Conservation (phyloP, 1,140 invertebrate species). For the Drosophila funebris region DNA sequence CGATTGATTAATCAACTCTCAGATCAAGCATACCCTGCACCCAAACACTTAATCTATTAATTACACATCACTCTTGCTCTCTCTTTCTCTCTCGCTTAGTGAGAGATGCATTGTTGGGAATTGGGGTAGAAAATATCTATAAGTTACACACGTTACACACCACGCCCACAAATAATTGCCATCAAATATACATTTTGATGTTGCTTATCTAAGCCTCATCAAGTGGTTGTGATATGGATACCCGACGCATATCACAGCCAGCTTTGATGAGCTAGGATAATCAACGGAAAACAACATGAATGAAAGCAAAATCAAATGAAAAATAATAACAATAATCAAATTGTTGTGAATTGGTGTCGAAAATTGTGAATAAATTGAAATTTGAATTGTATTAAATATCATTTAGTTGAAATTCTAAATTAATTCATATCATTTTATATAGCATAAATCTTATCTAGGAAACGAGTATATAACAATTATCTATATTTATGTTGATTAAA, state of each 20-base stretch:
- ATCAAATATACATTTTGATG: slow-evolving; percentile 65
- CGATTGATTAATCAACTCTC: slow-evolving; percentile 46
- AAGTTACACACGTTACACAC: background rate
- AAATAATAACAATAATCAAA: slow-evolving; percentile 12
- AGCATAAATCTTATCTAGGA: background rate
- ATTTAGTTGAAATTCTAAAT: slow-evolving; percentile 10
- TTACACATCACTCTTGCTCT: background rate
- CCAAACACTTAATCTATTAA: background rate
- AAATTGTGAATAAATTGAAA: slow-evolving; percentile 30
- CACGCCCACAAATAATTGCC: slow-evolving; percentile 11
- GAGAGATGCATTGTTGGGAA: background rate
- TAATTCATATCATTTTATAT: slow-evolving; percentile 16
- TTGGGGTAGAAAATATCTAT: background rate
- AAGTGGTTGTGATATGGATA: slow-evolving; percentile 92
- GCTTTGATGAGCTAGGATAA: slow-evolving; percentile 93
- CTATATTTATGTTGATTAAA: slow-evolving; percentile 3
- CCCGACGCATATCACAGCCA: slow-evolving; percentile 93
- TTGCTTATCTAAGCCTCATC: slow-evolving; percentile 85
- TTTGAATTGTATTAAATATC: background rate
- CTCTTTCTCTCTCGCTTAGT: background rate
- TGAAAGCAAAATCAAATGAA: slow-evolving; percentile 2
- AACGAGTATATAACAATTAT: background rate
- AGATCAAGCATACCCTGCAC: slow-evolving; percentile 28
- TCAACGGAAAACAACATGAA: slow-evolving; percentile 76
- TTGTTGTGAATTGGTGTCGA: slow-evolving; percentile 53